Percentiles rank a stretch among this genome's conserved stretches.
Conservation (phyloP, 2,797 vertebrate genomes). For the Megalops cyprinoides region DNA sequence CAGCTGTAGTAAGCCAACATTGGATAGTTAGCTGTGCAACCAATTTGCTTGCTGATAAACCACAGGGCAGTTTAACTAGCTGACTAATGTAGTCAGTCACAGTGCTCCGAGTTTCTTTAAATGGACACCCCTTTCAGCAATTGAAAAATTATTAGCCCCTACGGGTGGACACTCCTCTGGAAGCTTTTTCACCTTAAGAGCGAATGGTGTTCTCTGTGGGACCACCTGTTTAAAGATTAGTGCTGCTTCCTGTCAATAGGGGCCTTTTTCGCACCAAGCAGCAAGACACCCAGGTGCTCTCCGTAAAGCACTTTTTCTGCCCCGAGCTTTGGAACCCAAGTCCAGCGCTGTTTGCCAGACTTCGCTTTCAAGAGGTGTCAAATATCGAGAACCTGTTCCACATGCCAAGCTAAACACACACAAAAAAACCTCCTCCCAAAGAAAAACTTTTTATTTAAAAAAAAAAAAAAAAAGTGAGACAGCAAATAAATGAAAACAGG, state of each 20-base stretch:
- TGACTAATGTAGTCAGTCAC: no score
- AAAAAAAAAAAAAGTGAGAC: constrained; percentile 77
- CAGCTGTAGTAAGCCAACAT: no score
- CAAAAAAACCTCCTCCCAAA: background rate
- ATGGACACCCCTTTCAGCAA: no score
- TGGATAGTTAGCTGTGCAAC: no score
- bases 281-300: constrained; percentile 76
- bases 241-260: background rate
- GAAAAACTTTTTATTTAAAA: constrained; percentile 46
- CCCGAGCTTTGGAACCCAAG: constrained; percentile 61
- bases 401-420: constrained; percentile 80
- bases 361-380: constrained; percentile 81
- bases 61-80: no score
- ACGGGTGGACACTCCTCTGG: no score
- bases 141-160: no score
- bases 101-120: no score
- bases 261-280: constrained; percentile 56
- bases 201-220: no score
- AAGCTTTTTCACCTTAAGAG: no score
- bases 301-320: constrained; percentile 49
- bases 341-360: constrained; percentile 77
- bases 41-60: no score
- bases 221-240: background rate
- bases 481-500: constrained; percentile 2
- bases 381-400: constrained; percentile 71